Evolutionary conservation across 2,797 vertebrate species (phyloP).

Genomic region (Anniella stebbinsi): DNA sequence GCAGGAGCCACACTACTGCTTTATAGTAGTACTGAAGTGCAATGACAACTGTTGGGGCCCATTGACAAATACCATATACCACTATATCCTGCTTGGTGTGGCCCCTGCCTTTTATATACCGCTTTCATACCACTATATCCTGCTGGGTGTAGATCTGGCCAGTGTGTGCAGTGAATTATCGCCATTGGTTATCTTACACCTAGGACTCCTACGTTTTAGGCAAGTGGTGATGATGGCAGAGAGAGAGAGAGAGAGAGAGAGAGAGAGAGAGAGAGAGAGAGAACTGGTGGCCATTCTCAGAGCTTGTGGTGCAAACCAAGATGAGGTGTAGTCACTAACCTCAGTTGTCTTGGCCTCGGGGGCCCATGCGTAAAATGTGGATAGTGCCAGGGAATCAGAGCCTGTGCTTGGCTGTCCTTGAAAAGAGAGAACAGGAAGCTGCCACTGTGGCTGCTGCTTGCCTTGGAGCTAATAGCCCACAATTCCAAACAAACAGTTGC

Average conservation of each 20-base stretch:
- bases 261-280: too few species aligned
- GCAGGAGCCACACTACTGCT: too few species aligned
- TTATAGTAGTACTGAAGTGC: too few species aligned
- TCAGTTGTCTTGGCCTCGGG: background rate
- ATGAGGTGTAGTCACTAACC: background rate
- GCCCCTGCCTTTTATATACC: too few species aligned
- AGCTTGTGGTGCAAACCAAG: background rate
- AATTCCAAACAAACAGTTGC: background rate
- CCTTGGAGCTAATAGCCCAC: background rate
- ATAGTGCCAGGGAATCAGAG: background rate
- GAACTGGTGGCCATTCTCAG: background rate
- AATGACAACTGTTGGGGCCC: too few species aligned
- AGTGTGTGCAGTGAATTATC: background rate
- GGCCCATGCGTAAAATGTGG: background rate
- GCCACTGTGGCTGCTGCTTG: background rate
- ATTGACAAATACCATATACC: too few species aligned
- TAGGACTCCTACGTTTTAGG: background rate
- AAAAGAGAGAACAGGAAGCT: background rate
- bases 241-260: too few species aligned
- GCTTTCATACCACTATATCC: too few species aligned
- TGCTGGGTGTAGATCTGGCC: too few species aligned
- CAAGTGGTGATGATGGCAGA: background rate
- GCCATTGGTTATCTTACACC: background rate
- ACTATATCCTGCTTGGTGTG: too few species aligned
- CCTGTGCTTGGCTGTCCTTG: background rate